Base-by-base conservation (phyloP, 1,140 invertebrate species). In the Orussus abietinus region DNA sequence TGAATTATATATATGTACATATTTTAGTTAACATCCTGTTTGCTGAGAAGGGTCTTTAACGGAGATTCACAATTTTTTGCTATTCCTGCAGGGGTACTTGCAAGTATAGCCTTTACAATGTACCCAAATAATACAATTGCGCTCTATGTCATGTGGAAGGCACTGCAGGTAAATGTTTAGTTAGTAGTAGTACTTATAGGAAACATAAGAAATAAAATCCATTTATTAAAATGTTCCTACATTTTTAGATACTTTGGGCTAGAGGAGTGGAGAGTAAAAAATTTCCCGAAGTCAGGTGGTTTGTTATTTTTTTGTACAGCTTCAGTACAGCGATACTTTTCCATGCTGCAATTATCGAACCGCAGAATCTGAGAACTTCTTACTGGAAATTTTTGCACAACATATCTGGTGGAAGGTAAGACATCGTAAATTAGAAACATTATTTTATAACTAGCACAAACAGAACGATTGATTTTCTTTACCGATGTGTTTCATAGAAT, bases 301-400 rank as follows among this genome's bases (percentile, higher is more conserved):
- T 82, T 40, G 76, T 72, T 39, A 69, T 81, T 13, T 74, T 89
- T 30, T 69, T 90, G n/a, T 90, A 91, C 62, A 81, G 84, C 37
- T 70, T 87, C 49, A 86, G 86, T 45, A 90, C 87, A 5, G 84
- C 86, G 14, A 64, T 88, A 51, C 72, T 91, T 10, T 90, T 92
- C 58, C 88, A 90, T 72, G 81, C 80, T 25, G 88, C 85, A 47
- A 79, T 90, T 17, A 46, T 90, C 37, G 88, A 91, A 61, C 87
- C 88, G 9, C 80, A 85, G 44, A 84, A 82, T 58, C 65, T 92
- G 26, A 76, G 88, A 55, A 74, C 84, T 7, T 87, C 86, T n/a
- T 92, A 92, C 65, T 90, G 84, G 79, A 87, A 84, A 59, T 92
- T 91, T 66, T 69, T 92, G 19, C 76, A 82, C 41, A 79, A 76